Conservation (phyloP, 2,113 vertebrate species). For the Muntiacus muntjak region DNA sequence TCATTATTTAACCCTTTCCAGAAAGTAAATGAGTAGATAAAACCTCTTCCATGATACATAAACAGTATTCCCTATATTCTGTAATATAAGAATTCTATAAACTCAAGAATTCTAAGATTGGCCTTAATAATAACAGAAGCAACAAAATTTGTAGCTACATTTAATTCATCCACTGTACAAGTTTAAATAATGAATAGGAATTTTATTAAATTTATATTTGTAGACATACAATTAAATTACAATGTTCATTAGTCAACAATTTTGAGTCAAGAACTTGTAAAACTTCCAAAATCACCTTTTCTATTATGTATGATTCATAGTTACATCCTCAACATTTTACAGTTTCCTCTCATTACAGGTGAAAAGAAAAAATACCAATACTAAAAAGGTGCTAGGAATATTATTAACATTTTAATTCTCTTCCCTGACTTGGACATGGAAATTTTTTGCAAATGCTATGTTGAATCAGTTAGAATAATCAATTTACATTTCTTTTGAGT, state of each 20-base stretch:
- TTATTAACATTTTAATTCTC: background rate
- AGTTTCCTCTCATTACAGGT: background rate
- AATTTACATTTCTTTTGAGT: background rate
- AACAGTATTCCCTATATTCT: background rate
- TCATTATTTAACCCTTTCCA: background rate
- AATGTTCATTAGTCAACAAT: background rate
- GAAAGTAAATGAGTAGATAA: background rate
- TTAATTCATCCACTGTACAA: background rate
- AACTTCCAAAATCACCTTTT: background rate
- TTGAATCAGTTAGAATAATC: background rate
- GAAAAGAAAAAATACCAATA: background rate
- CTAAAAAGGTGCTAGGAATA: background rate
- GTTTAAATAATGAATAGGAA: background rate
- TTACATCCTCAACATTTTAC: background rate
- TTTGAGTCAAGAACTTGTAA: conserved; percentile 1
- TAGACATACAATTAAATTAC: background rate
- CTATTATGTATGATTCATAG: background rate
- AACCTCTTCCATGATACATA: background rate
- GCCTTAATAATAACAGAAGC: background rate
- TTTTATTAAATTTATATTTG: background rate
- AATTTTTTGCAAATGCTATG: background rate
- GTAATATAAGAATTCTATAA: background rate
- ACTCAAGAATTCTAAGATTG: background rate
- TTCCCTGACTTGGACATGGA: background rate
- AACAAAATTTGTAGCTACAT: background rate